phyloP scores from a whole-genome alignment of 2,797 vertebrate species.

The Borostomias antarcticus region DNA sequence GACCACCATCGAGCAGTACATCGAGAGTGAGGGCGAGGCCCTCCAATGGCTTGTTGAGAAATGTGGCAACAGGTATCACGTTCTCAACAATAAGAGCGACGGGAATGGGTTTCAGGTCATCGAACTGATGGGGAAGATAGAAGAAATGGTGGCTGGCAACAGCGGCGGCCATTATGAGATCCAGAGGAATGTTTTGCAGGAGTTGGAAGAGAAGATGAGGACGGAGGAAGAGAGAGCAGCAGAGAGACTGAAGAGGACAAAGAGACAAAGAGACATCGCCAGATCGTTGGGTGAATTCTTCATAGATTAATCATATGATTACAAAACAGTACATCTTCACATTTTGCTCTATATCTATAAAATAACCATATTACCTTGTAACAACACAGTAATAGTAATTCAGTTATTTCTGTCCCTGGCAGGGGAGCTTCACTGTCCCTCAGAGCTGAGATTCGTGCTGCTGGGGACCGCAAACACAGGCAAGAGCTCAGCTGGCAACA shows the following conservation, averaged over 20 bases:
- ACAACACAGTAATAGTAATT: neutral
- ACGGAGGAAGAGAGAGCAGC: constrained; percentile 44
- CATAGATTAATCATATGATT: constrained; percentile 11
- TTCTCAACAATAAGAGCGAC: constrained; percentile 62
- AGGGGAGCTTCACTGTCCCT: constrained; percentile 47
- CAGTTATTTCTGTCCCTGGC: constrained; percentile 21
- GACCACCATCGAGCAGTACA: constrained; percentile 56
- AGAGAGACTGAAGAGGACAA: constrained; percentile 41
- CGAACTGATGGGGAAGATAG: constrained; percentile 68
- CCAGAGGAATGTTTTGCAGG: constrained; percentile 37
- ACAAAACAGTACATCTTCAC: neutral
- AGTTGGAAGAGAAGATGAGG: constrained; percentile 47
- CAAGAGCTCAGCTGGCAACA: constrained; percentile 72
- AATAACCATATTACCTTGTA: neutral
- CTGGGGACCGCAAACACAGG: constrained; percentile 62
- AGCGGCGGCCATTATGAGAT: constrained; percentile 34
- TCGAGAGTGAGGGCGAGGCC: constrained; percentile 68
- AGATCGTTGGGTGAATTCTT: constrained; percentile 58
- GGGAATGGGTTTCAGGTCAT: constrained; percentile 63
- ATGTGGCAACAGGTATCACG: constrained; percentile 66
- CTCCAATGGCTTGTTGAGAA: constrained; percentile 60
- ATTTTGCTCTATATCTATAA: no score
- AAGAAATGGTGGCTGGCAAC: constrained; percentile 49
- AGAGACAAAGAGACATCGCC: constrained; percentile 45
- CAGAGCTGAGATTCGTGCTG: constrained; percentile 55